Base-by-base conservation (phyloP, 2,797 vertebrate species). In the Rhodeus uyekii region DNA sequence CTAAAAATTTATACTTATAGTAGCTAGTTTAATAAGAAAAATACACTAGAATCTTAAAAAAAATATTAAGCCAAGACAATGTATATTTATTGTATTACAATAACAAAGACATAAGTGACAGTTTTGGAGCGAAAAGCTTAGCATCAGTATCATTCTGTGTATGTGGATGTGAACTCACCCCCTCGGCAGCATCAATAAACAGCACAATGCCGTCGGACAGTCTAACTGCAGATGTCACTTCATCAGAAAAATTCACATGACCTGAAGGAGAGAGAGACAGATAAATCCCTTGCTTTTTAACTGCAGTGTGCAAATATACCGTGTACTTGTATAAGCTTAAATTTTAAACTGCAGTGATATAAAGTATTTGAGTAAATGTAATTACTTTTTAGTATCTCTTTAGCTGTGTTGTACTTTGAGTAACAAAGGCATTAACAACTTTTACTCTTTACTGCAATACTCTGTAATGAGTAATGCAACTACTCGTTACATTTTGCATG, bases 101-200 rank as follows among this genome's bases (percentile, higher is more conserved):
- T 6, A 9, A n/a, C 44, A 73, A 24, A 22, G 14, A 53, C 12
- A 73, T 53, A 53, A 53, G 32, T 18, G 3, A 32, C 69, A 22
- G 32, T 53, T 19, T 22, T 53, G 46, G 22, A 60, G 38, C 24
- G 0, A 32, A 63, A 76, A 61, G 27, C 27, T 27, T 22, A 29
- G 18, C 22, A 39, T 55, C 16, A 38, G 72, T 34, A 74, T 24
- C 44, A 46, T 44, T 14, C 10, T 5, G 5, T 32, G n/a, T 8
- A 14, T 16, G 32, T 44, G 13, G 29, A 19, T 29, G 65, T 69
- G 8, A 24, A 60, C 97, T 96, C 88, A 99, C 98, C 91, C 98
- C 98, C 87, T 99, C 98, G 0, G 98, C 98, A 3, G 98, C 98
- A 1, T 99, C 98, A 1, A 99, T 99, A 92, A 99, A 99, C 46